A percentile compares a stretch with the other conserved stretches of the same genome.
These are phyloP conservation scores for Parnassius orleans DNA, from an alignment of 2,888 invertebrate genomes.

Conservation along the genomic window DNA sequence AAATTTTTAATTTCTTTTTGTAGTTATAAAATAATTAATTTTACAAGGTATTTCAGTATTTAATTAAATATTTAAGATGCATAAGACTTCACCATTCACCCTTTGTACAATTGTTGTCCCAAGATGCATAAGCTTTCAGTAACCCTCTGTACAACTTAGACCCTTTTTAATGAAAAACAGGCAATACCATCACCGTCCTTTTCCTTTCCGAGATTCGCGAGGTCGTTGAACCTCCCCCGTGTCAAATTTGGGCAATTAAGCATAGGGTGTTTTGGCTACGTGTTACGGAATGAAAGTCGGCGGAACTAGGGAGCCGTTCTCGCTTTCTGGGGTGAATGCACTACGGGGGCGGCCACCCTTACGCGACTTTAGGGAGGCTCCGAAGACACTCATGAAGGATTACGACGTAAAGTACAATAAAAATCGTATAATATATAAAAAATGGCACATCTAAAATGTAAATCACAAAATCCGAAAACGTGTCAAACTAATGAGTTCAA, in stretches of 20 bases:
- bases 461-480: too few species aligned
- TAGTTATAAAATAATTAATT: too few species aligned
- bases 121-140: too few species aligned
- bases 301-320: slow-evolving; percentile 60
- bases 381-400: slow-evolving; percentile 68
- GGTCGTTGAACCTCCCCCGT: slow-evolving; percentile 65
- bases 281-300: slow-evolving; percentile 66
- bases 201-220: slow-evolving; percentile 37
- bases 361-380: slow-evolving; percentile 52
- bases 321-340: slow-evolving; percentile 80
- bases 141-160: slow-evolving; percentile 1
- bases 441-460: too few species aligned
- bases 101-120: too few species aligned
- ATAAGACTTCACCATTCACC: too few species aligned
- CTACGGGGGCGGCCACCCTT: slow-evolving; percentile 67
- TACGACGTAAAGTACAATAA: slow-evolving; percentile 39
- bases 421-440: too few species aligned
- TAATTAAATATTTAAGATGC: too few species aligned
- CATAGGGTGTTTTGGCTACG: slow-evolving; percentile 61
- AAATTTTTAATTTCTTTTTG: too few species aligned
- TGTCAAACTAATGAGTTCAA: slow-evolving; percentile 6
- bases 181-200: slow-evolving; percentile 36
- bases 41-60: too few species aligned
- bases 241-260: slow-evolving; percentile 71
- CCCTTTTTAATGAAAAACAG: slow-evolving; percentile 38